Percentiles rank a stretch among this genome's conserved stretches.
Conservation (phyloP, 2,797 vertebrate species). For the Ctenochaetus hawaiiensis region DNA sequence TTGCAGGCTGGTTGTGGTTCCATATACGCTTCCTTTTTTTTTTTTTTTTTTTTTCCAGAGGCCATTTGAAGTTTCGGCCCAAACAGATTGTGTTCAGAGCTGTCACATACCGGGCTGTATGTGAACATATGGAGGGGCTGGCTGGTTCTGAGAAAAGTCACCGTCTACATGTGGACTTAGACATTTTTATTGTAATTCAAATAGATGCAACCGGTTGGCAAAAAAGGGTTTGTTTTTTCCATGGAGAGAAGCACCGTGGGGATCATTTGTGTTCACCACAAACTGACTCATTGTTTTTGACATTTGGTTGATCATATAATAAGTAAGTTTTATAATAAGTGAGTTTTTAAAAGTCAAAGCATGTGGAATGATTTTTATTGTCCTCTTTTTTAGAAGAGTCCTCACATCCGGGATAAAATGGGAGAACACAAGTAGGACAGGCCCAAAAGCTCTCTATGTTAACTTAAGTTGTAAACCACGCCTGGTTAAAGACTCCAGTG, state of each 20-base stretch:
- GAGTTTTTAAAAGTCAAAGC: conserved; percentile 6
- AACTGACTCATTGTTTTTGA: background rate
- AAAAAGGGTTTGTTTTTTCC: background rate
- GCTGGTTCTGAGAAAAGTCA: conserved; percentile 16
- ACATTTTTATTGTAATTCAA: conserved; percentile 10
- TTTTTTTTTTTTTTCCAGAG: conserved; percentile 15
- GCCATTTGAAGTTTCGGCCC: conserved; percentile 26
- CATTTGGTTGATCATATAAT: conserved; percentile 1
- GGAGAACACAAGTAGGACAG: background rate
- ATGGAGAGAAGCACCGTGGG: conserved; percentile 14
- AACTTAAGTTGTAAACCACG: background rate
- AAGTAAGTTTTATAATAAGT: too few relatives aligned
- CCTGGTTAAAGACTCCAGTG: conserved; percentile 3
- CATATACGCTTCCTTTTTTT: conserved; percentile 2
- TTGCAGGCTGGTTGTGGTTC: conserved; percentile 8
- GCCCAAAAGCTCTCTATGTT: background rate
- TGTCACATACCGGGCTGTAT: background rate
- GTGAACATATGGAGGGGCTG: background rate
- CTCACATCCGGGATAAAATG: background rate
- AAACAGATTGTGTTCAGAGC: conserved; percentile 17
- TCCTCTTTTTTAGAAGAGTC: background rate
- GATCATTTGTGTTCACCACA: conserved; percentile 1
- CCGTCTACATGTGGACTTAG: background rate
- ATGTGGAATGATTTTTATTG: conserved; percentile 12
- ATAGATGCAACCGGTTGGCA: conserved; percentile 25